A percentile compares a stretch with the other conserved stretches of the same genome.
Conservation (phyloP, 2,113 vertebrate species). For the Xiphophorus maculatus region DNA sequence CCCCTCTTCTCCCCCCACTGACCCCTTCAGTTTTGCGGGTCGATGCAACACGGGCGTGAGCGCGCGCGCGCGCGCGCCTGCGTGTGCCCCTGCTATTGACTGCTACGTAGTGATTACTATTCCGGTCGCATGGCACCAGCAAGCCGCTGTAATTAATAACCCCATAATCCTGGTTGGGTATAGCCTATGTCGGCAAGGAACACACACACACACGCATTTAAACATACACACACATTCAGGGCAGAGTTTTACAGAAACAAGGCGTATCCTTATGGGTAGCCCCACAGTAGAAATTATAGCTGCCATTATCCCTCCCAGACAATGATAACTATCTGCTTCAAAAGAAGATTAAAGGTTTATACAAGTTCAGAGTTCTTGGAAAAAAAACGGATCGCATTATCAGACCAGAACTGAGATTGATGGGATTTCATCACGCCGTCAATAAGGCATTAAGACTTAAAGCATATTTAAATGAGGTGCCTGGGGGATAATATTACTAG, state of each 20-base stretch:
- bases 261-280: constrained; percentile 64
- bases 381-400: constrained; percentile 74
- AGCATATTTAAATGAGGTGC: constrained; percentile 68
- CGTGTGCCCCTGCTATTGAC: constrained; percentile 71
- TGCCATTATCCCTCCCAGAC: constrained; percentile 76
- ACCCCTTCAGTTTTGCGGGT: constrained; percentile 51
- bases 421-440: constrained; percentile 72
- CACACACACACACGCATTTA: constrained; percentile 40
- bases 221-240: constrained; percentile 60
- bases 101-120: constrained; percentile 83
- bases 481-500: constrained; percentile 68
- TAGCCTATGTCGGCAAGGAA: constrained; percentile 61
- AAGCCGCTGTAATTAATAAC: constrained; percentile 84
- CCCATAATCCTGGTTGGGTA: constrained; percentile 79
- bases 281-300: constrained; percentile 73
- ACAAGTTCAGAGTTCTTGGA: constrained; percentile 74
- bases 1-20: constrained; percentile 43
- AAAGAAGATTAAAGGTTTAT: constrained; percentile 84
- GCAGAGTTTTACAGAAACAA: constrained; percentile 76
- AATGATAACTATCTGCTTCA: constrained; percentile 80
- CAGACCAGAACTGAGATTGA: constrained; percentile 70
- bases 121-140: constrained; percentile 80
- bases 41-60: constrained; percentile 34
- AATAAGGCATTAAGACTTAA: constrained; percentile 67
- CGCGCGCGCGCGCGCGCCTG: neutral